Evolutionary conservation across 2,888 invertebrate genomes (phyloP).

Genomic region (Caenorhabditis zanzibari): DNA sequence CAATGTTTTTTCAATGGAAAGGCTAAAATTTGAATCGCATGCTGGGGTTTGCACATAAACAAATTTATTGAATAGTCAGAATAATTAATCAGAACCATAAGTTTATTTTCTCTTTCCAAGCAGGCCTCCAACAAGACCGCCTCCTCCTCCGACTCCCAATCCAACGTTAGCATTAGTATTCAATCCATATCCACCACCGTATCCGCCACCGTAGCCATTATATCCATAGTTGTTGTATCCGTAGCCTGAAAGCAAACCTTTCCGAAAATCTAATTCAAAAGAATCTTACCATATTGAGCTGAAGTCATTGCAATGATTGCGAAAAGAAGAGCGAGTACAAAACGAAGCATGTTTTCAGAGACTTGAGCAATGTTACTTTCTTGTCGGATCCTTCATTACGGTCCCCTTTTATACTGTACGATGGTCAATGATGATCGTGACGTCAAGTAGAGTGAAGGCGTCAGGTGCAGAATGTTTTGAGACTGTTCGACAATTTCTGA

Average conservation of each 20-base stretch:
- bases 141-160: slow-evolving; percentile 4
- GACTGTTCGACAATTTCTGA: not conserved
- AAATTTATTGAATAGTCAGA: no score
- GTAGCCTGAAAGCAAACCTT: not conserved
- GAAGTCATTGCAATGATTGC: not conserved
- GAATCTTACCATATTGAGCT: slow-evolving; percentile 13
- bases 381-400: not conserved
- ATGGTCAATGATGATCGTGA: not conserved
- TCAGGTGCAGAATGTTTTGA: slow-evolving; percentile 16
- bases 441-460: not conserved
- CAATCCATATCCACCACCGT: slow-evolving; percentile 17
- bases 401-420: slow-evolving; percentile 6
- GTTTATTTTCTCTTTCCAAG: slow-evolving; percentile 3
- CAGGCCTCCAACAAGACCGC: slow-evolving; percentile 1
- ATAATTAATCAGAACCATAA: no score
- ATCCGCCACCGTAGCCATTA: slow-evolving; percentile 25
- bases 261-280: not conserved
- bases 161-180: not conserved
- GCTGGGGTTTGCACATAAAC: no score
- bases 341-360: slow-evolving; percentile 21
- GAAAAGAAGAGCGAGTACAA: slow-evolving; percentile 2
- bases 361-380: not conserved
- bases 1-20: no score
- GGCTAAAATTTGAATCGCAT: no score
- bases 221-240: not conserved